Base-by-base conservation (phyloP, 1,140 invertebrate genomes). In the Trissolcus basalis region DNA sequence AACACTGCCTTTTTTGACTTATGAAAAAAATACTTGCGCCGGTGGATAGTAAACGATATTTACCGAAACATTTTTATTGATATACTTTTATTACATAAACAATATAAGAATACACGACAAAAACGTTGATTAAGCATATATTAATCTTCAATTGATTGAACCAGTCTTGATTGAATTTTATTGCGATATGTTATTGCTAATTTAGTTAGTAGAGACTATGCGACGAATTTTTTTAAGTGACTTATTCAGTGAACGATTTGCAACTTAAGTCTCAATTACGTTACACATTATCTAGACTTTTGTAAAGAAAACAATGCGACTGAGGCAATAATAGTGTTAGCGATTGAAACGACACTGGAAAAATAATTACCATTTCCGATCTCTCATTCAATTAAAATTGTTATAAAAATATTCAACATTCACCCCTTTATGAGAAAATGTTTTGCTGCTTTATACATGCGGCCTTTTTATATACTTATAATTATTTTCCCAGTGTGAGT, bases 21-120 rank as follows among this genome's bases (percentile, higher is more conserved):
- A 3, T 27, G 2, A 3, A 27, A 27, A 27, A 3, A 27, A 27
- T 27, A 27, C 19, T 27, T 27, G 19, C 19, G 19, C 6, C 6
- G 19, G 19, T 27, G 19, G 19, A 27, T 54, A 45, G 12, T 27
- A 45, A 56, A 64, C 51, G 15, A 33, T 44, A 51, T 53, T 32
- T 68, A 5, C 35, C 44, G 49, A 32, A 48, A 19, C 51, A 54
- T 74, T 58, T 44, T 44, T 4, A 7, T 64, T 63, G 51, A 56
- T 47, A 72, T 72, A 72, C 36, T 76, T 75, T 69, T 69, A 60
- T 68, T 68, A 56, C 64, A 69, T 76, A 76, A 76, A 75, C 72
- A 64, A 64, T 76, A 69, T 76, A 76, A 76, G 64, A 76, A 65
- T 68, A 68, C 64, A 74, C 61, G 68, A 68, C 60, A 73, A 71